Percentiles rank a stretch among this genome's conserved stretches.
Conservation (phyloP, 2,888 invertebrate species). For the Sipha maydis region DNA sequence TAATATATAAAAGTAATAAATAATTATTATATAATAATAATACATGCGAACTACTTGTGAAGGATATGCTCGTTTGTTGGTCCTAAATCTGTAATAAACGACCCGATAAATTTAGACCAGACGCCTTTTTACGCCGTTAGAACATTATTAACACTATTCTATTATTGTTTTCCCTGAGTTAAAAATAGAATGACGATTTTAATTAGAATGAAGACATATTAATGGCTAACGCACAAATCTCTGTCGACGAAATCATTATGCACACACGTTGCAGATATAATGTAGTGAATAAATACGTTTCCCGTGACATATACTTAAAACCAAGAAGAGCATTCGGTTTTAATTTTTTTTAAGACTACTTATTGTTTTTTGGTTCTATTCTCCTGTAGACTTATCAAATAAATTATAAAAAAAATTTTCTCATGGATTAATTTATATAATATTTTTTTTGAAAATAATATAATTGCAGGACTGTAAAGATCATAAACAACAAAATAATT, state of each 20-base stretch:
- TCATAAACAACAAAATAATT: no score
- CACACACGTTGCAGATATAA: slow-evolving; percentile 10
- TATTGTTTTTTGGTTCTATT: no score
- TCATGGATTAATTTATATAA: no score
- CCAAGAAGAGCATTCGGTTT: not conserved
- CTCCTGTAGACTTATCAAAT: no score
- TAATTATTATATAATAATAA: not conserved
- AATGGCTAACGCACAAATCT: slow-evolving; percentile 32
- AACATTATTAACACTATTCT: slow-evolving; percentile 28
- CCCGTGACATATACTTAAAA: no score
- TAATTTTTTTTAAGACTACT: not conserved
- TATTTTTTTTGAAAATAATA: no score
- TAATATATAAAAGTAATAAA: not conserved
- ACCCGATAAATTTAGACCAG: slow-evolving; percentile 42
- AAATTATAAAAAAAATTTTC: no score
- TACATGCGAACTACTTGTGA: not conserved
- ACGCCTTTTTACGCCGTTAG: slow-evolving; percentile 40
- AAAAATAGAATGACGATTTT: slow-evolving; percentile 46
- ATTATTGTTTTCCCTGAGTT: slow-evolving; percentile 33
- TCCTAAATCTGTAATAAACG: slow-evolving; percentile 7
- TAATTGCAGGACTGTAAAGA: no score
- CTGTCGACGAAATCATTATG: slow-evolving; percentile 21
- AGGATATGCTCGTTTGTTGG: not conserved
- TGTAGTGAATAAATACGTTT: not conserved
- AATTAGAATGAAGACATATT: slow-evolving; percentile 43